These are phyloP conservation scores for Amiota minor DNA, from an alignment of 2,888 invertebrate genomes.

Conservation along the genomic window DNA sequence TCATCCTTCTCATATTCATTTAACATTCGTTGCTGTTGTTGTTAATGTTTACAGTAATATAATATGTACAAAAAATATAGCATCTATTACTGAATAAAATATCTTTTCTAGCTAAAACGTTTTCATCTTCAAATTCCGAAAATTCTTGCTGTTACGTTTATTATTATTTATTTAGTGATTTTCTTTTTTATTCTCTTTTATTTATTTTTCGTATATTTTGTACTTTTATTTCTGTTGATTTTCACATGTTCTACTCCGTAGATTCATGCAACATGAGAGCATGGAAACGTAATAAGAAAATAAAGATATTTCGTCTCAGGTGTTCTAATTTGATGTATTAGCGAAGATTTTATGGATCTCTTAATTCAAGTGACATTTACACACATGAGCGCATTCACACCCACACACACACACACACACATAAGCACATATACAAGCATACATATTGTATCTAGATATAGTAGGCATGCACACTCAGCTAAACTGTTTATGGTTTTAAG, in stretches of 20 bases:
- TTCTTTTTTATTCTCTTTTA: not conserved
- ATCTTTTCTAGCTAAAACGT: too few relatives aligned
- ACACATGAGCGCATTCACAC: conserved; percentile 12
- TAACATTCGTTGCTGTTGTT: too few relatives aligned
- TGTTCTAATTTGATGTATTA: conserved; percentile 21
- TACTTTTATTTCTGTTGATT: conserved; percentile 3
- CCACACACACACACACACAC: not conserved
- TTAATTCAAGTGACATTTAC: conserved; percentile 11
- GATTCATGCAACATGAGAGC: not conserved
- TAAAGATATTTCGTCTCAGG: conserved; percentile 26
- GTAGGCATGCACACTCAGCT: too few relatives aligned
- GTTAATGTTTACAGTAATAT: too few relatives aligned
- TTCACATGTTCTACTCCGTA: not conserved
- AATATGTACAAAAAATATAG: too few relatives aligned
- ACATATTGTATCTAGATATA: too few relatives aligned
- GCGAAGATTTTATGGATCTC: conserved; percentile 5
- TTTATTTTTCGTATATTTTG: not conserved
- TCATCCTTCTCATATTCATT: too few relatives aligned
- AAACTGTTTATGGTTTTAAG: too few relatives aligned
- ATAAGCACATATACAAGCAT: not conserved
- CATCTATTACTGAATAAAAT: too few relatives aligned
- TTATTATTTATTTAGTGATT: not conserved
- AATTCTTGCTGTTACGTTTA: not conserved
- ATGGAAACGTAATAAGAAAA: too few relatives aligned
- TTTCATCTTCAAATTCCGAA: not conserved